phyloP scores from a whole-genome alignment of 2,797 vertebrate genomes.

The Syngnathus rostellatus region DNA sequence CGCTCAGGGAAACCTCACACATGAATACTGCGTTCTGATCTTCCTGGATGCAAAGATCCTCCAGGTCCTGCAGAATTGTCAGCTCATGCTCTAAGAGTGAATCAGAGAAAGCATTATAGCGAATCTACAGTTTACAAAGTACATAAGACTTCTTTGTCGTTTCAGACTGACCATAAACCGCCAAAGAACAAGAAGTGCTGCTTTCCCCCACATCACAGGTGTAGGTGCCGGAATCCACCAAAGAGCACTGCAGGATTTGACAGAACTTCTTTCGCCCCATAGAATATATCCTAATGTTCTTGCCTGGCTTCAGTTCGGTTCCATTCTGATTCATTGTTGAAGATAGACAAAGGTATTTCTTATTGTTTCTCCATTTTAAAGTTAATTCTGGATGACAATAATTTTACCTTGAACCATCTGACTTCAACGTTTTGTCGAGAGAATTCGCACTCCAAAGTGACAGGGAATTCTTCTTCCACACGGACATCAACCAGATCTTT shows the following conservation, averaged over 20 bases:
- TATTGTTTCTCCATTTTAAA: not conserved
- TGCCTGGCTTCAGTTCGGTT: conserved; percentile 63
- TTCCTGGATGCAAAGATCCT: conserved; percentile 72
- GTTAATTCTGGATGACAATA: not conserved
- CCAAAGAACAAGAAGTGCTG: conserved; percentile 62
- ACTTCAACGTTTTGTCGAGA: conserved; percentile 79
- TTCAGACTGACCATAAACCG: conserved; percentile 67
- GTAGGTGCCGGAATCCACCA: conserved; percentile 74
- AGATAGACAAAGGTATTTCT: not conserved
- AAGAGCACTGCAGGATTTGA: conserved; percentile 73
- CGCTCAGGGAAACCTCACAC: conserved; percentile 75
- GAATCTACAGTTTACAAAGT: not conserved
- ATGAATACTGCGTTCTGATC: conserved; percentile 83
- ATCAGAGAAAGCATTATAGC: not conserved
- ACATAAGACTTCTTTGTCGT: not conserved
- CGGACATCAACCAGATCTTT: conserved; percentile 69
- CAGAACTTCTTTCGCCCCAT: conserved; percentile 80
- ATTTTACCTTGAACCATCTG: conserved; percentile 84
- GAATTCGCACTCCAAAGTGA: conserved; percentile 85
- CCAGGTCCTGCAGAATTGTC: conserved; percentile 69
- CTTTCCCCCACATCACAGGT: conserved; percentile 73
- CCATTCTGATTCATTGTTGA: conserved; percentile 61
- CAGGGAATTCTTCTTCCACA: conserved; percentile 74
- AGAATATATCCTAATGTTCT: conserved; percentile 77
- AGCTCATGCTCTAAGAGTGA: conserved; percentile 70